Base-by-base conservation (phyloP, 2,888 invertebrate species). In the Incurvaria masculella region DNA sequence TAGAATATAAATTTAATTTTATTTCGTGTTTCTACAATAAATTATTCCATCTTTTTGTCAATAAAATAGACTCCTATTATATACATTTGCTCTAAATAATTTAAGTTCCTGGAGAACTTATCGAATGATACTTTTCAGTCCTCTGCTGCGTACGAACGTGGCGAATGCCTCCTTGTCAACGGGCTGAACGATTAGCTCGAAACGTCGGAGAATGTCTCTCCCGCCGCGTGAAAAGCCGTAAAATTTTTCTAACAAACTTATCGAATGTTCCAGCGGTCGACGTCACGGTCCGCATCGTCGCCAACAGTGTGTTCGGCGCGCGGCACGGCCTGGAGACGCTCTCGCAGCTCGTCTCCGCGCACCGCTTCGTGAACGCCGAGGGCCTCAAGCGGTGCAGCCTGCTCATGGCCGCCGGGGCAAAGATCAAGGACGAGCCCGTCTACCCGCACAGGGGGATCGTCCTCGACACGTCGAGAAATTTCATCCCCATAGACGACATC, bases 391-490 rank as follows among this genome's bases (percentile, higher is more conserved):
- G 69, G 49, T 79, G 79, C 48, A 81, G 84, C 21, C 72, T 91
- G 6, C 80, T 84, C 0, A 74, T 89, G 42, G 72, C 87, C 1
- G 70, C 81, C 3, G 78, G 79, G 1, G 88, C 85, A 0, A 78
- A 72, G 49, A 83, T 96, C 49, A 68, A 72, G 2, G 97, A 97
- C 66, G 81, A 81, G 49, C 97, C 97, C 0, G 75, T 83, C 1
- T 97, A 87, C 69, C 78, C 82, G 0, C 91, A 96, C 62, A 83
- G 98, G 54, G 97, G 97, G 1, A 64, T 97, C 3, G 79, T 96
- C 48, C 65, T 98, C 41, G 98, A 98, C 63, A 89, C 94, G 0
- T 86, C 94, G 0, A 82, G 97, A 51, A 94, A 97, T 69, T 98
- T 86, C 63, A 78, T 97, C 20, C 86, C 91, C 0, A 66, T 93